Base-by-base conservation (phyloP, 2,888 invertebrate genomes). In the Liposcelis brunnea region DNA sequence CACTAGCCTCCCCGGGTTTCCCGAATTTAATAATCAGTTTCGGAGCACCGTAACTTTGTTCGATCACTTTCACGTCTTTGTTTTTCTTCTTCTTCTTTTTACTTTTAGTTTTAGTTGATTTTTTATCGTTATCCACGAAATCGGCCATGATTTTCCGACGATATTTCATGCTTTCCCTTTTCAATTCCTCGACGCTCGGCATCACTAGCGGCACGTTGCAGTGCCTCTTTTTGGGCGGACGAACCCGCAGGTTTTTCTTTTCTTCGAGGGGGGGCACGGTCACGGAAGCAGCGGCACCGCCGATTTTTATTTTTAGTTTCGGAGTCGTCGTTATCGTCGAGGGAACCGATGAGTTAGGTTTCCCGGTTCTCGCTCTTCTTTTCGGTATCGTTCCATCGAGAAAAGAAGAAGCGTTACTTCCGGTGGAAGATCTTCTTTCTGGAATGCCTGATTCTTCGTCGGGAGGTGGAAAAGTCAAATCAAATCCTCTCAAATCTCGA, bases 91-190 rank as follows among this genome's bases (percentile, higher is more conserved):
- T 59, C 52, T 67, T 64, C 43, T 49, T 37, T 45, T 43, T 18
- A 32, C 42, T 36, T 42, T 52, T 52, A 37, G 57, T 57, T 46
- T 65, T 65, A 46, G 68, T 66, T 52, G 69, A 67, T 12, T 64
- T 63, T 52, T 71, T 70, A 52, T 79, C 78, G 51, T 72, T 73
- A 53, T 77, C 77, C 48, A 79, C 79, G 56, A 86, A 85, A 56
- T 80, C 80, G 3, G 83, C 83, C 81, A 85, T 84, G 2, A 89
- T 78, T 70, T 74, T 75, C 50, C 80, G 75, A 12, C 89, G 71
- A 61, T 74, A 89, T 58, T 85, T 86, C 87, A 89, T 87, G 54
- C 81, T 84, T 55, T 87, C 84, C 2, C 85, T 73, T 50, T 77
- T 78, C 42, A 86, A 63, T 56, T 86, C 85, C 61, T 87, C 83